phyloP scores from a whole-genome alignment of 2,888 invertebrate species.

The Plebejus anna region DNA sequence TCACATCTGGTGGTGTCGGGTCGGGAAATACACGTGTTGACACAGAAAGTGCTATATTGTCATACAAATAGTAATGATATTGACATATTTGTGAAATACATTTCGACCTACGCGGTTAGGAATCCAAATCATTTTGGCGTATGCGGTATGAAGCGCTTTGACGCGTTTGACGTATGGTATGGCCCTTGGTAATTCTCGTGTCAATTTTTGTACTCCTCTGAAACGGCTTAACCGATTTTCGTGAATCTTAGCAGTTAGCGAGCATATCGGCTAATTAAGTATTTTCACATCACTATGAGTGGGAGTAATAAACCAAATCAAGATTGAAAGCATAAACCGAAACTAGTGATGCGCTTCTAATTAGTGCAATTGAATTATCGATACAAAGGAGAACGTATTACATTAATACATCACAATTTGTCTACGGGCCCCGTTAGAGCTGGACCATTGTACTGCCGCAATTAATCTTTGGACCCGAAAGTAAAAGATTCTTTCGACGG shows the following conservation, averaged over 20 bases:
- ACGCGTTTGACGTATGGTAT: no score
- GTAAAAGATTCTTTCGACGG: constrained; percentile 37
- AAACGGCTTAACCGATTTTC: no score
- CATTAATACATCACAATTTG: constrained; percentile 28
- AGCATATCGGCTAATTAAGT: neutral
- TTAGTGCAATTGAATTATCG: neutral
- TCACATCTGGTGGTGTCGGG: constrained; percentile 25
- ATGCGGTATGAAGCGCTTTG: no score
- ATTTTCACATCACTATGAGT: neutral
- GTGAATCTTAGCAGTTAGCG: no score
- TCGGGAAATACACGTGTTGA: constrained; percentile 19
- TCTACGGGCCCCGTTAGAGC: constrained; percentile 28
- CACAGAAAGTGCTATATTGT: constrained; percentile 3
- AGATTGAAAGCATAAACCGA: neutral
- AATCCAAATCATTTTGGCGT: no score
- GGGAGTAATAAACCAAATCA: neutral
- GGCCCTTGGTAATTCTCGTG: no score
- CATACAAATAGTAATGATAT: constrained; percentile 1
- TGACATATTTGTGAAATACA: neutral
- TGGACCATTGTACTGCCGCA: constrained; percentile 35
- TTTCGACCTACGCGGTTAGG: neutral
- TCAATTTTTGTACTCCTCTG: no score
- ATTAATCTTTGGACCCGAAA: constrained; percentile 39
- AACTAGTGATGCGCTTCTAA: neutral
- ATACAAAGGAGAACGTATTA: neutral